phyloP scores from a whole-genome alignment of 2,113 vertebrate species.

The Hemicordylus capensis region DNA sequence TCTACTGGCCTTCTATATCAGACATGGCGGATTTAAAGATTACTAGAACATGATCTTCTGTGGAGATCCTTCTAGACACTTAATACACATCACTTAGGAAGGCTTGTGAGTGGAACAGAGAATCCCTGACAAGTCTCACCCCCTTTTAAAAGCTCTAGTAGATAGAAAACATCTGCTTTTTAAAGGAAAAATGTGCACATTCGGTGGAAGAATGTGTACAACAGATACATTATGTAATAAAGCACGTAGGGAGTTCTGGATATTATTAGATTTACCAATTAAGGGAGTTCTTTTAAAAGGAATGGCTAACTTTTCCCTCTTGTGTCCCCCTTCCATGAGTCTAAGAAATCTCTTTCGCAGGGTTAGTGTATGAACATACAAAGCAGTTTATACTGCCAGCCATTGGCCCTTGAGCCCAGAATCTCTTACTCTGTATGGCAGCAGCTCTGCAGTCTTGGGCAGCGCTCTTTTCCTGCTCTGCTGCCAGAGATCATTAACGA shows the following conservation, averaged over 20 bases:
- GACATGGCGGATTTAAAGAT: constrained; percentile 20
- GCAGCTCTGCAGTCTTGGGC: neutral
- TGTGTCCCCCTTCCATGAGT: neutral
- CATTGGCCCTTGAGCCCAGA: neutral
- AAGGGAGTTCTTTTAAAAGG: neutral
- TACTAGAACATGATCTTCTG: constrained; percentile 39
- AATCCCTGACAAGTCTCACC: constrained; percentile 26
- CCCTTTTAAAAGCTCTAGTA: constrained; percentile 32
- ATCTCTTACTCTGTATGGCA: neutral
- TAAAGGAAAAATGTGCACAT: constrained; percentile 20
- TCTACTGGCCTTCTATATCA: constrained; percentile 23
- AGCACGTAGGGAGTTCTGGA: neutral
- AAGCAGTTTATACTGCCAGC: neutral
- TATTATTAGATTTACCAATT: neutral
- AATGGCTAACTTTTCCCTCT: neutral
- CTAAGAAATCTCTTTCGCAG: neutral
- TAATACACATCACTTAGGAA: constrained; percentile 31
- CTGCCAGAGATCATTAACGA: no score
- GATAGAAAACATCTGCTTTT: constrained; percentile 47
- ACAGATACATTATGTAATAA: constrained; percentile 3
- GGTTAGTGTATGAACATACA: neutral
- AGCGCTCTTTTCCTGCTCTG: neutral
- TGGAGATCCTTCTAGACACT: constrained; percentile 14
- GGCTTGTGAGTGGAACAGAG: constrained; percentile 22
- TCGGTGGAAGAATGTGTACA: neutral